These are phyloP conservation scores for Lasioglossum albipes DNA, from an alignment of 1,140 invertebrate species.

Conservation along the genomic window DNA sequence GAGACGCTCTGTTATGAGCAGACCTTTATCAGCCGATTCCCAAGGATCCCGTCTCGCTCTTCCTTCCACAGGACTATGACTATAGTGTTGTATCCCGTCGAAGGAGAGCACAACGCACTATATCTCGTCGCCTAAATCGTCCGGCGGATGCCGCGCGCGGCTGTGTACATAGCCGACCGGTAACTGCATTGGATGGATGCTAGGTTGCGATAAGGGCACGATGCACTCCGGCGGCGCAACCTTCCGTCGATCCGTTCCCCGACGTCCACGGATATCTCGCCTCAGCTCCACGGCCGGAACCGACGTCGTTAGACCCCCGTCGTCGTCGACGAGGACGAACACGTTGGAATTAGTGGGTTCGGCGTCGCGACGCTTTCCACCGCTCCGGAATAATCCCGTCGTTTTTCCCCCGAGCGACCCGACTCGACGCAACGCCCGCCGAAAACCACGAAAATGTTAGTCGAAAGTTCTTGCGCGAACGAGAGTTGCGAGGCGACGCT, in stretches of 20 bases:
- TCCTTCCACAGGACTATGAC: not conserved
- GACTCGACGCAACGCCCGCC: too few species aligned
- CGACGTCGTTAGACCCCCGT: not conserved
- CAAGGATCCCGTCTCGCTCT: not conserved
- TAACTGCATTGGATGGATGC: constrained; percentile 32
- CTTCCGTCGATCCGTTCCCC: constrained; percentile 7
- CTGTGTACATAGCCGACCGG: not conserved
- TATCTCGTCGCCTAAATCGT: constrained; percentile 18
- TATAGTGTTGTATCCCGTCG: too few species aligned
- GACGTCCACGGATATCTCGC: constrained; percentile 9
- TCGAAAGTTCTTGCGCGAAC: not conserved
- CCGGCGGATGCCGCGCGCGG: not conserved
- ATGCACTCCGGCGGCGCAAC: constrained; percentile 7
- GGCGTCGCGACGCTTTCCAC: not conserved
- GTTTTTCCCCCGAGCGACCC: too few species aligned
- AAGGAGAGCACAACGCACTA: not conserved
- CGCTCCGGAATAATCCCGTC: too few species aligned
- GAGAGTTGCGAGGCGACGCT: not conserved
- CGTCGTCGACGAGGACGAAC: not conserved
- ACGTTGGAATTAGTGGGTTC: not conserved
- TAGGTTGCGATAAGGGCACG: constrained; percentile 23
- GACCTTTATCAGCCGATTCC: constrained; percentile 31
- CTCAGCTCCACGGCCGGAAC: not conserved
- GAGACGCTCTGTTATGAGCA: too few species aligned
- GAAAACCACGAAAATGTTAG: too few species aligned